Base-by-base conservation (phyloP, 2,888 invertebrate genomes). In the Mythimna pallens region DNA sequence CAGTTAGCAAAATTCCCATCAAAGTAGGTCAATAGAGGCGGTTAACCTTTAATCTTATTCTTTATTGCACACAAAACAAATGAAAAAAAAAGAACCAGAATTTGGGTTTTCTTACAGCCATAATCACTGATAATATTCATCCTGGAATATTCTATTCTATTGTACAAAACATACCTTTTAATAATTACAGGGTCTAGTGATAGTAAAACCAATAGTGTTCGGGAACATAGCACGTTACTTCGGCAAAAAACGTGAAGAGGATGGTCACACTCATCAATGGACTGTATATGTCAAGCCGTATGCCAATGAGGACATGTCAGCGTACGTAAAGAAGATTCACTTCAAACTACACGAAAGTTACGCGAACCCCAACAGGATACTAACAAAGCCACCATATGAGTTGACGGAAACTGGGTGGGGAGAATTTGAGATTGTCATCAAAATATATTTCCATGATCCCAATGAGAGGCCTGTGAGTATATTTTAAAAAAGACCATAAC, bases 341-440 rank as follows among this genome's bases (percentile, higher is more conserved):
- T 99, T 99, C 90, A 99, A 99, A 93, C 95, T 99, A 1, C 99
- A 99, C 89, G 99, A 99, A 93, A 99, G 99, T 92, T 99, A 99
- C 89, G 97, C 98, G 0, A 99, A 99, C 94, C 98, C 98, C 1
- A 99, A 99, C 92, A 97, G 99, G 91, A 98, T 99, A 82, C 97
- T 99, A 0, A 98, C 98, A 0, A 99, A 99, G 91, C 99, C 99
- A 0, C 99, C 99, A 0, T 99, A 99, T 91, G 99, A 99, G 96
- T 97, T 99, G 9, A 99, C 98, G 0, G 99, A 99, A 94, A 99
- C 99, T 0, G 99, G 99, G 2, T 99, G 99, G 99, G 99, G 99
- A 84, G 99, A 99, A 95, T 99, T 99, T 93, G 99, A 99, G 95
- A 98, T 99, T 82, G 98, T 99, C 52, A 99, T 99, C 70, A 99